Evolutionary conservation across 2,888 invertebrate species (phyloP), one percentile per base, ranked within the genome.

Genomic region (Nymphalis polychloros): DNA sequence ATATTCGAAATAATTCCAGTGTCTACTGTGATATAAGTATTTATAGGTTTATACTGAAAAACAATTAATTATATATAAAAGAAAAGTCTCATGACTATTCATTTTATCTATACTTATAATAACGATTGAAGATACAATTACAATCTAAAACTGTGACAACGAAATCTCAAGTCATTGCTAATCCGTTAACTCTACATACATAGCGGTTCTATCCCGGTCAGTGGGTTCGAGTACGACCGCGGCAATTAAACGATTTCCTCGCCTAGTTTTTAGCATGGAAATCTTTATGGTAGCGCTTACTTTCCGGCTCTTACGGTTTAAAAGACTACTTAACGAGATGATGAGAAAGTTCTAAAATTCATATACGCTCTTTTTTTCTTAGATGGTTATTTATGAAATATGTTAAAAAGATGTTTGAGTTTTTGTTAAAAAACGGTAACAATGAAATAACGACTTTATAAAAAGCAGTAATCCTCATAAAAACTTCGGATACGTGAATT

Each of bases 151-250:
- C 60, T 57, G 27, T 62, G 57, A 48, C 61, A 52, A 63, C 59
- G 74, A 77, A 75, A 57, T 62, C 67, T 65, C 74, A 63, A 79
- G 80, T 81, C 79, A 81, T 75, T 64, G 67, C 27, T 50, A 59
- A 64, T 69, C 81, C 81, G 83, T 81, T 81, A 82, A n/a, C 66
- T 67, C 59, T 52, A 57, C 65, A 59, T 63, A 66, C 61, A 49
- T 78, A 77, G 77, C 80, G 78, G 80, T 77, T 57, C 63, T 71
- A 83, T 77, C 76, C 77, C 82, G 84, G 86, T 85, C 82, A 85
- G 79, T 82, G 72, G 82, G 82, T 82, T 81, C 75, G 75, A 76
- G 35, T 31, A 31, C 31, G 78, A 77, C 76, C 73, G 68, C 52
- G 73, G 79, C 74, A 80, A 84, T 82, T 81, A 82, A 77, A 78